Evolutionary conservation across 2,797 vertebrate genomes (phyloP), one percentile per base, ranked within the genome.

Genomic region (Neostethus bicornis): DNA sequence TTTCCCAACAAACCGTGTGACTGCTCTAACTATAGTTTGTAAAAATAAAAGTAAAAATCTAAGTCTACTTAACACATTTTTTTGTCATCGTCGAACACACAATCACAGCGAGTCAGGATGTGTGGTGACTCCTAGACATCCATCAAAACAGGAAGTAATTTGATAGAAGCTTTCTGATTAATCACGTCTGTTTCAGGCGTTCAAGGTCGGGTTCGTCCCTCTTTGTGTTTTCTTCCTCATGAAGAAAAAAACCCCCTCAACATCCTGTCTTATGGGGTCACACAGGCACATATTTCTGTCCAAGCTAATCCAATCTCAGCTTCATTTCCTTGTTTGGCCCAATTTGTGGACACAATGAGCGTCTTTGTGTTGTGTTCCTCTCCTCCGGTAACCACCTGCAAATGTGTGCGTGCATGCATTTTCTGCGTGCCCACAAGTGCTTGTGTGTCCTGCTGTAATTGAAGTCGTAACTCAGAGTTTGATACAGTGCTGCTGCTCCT

Each of bases 101-200:
- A 19, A 34, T 8, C 55, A 38, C 56, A 4, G 52, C 53, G 62
- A 61, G 58, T 76, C 61, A 49, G 75, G 75, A 69, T 47, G 68
- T 76, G 73, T 80, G 78, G 85, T 81, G 69, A 60, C 74, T 86
- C 51, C 73, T 57, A 80, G 70, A 76, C 78, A 78, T 55, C 71
- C 83, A 65, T 64, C 84, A 80, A 82, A 83, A 88, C 70, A 79
- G 79, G 91, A 89, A 87, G 88, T 85, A 73, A 87, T 91, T 89
- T 87, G 56, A 81, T 84, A 75, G 84, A 81, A 87, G 75, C 81
- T 77, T 79, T 80, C 81, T 87, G 84, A 91, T 90, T 90, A 89
- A 89, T 90, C 77, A 73, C 49, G 41, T 61, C 75, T 68, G 57
- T 80, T 75, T 78, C 59, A 79, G 66, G 75, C 77, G 53, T 66